phyloP scores from a whole-genome alignment of 2,888 invertebrate genomes.

The Shargacucullia verbasci region DNA sequence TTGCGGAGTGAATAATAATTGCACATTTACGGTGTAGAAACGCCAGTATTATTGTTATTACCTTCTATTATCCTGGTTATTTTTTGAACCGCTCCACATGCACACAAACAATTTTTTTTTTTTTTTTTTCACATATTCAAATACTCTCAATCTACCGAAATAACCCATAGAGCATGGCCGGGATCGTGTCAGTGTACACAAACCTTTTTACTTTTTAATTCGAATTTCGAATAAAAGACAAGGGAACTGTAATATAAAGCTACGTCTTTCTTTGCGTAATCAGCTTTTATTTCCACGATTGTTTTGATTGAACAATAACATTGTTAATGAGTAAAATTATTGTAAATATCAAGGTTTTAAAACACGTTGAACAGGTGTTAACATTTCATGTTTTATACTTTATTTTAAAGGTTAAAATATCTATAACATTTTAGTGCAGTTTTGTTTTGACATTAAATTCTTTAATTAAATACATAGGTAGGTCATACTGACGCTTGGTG shows the following conservation, averaged over 20 bases:
- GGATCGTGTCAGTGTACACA: too few relatives aligned
- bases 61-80: too few relatives aligned
- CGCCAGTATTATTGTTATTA: too few relatives aligned
- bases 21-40: neutral
- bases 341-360: slow-evolving; percentile 47
- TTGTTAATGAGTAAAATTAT: slow-evolving; percentile 16
- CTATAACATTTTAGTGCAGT: neutral
- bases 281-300: slow-evolving; percentile 27
- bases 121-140: too few relatives aligned
- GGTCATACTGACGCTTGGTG: neutral
- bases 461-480: neutral
- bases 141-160: too few relatives aligned
- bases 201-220: neutral
- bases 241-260: neutral
- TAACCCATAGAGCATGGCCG: too few relatives aligned
- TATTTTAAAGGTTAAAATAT: slow-evolving; percentile 1
- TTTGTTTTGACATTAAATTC: slow-evolving; percentile 6
- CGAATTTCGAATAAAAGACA: neutral
- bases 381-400: slow-evolving; percentile 3
- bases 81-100: too few relatives aligned
- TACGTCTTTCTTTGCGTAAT: slow-evolving; percentile 14
- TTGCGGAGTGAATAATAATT: neutral
- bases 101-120: too few relatives aligned
- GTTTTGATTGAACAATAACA: slow-evolving; percentile 23
- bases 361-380: slow-evolving; percentile 8